A percentile compares a stretch with the other conserved stretches of the same genome.
Conservation (phyloP, 2,888 invertebrate genomes). For the Andrena camellia region DNA sequence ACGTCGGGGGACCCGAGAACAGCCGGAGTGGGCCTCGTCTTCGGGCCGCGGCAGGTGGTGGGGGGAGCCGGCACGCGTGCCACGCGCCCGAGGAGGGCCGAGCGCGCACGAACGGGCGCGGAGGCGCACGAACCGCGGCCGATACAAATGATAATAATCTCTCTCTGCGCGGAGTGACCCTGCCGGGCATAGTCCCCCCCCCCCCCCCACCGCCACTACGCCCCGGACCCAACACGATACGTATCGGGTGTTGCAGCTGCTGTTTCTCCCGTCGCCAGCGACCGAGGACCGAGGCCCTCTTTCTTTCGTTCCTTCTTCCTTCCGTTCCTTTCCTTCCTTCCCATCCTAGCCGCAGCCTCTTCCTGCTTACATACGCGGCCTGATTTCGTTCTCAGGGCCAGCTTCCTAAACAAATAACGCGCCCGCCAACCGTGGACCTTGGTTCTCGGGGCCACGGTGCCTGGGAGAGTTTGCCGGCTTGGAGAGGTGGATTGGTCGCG, state of each 20-base stretch:
- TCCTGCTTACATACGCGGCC: slow-evolving; percentile 51
- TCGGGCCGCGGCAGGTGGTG: slow-evolving; percentile 45
- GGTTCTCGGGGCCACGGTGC: neutral
- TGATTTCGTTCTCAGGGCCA: slow-evolving; percentile 50
- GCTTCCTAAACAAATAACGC: slow-evolving; percentile 65
- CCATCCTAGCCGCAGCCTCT: slow-evolving; percentile 39
- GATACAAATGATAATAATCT: slow-evolving; percentile 80
- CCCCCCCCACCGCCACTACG: too few relatives aligned
- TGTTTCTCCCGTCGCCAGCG: slow-evolving; percentile 78
- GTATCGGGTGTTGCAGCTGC: slow-evolving; percentile 84
- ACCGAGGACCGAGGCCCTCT: slow-evolving; percentile 52
- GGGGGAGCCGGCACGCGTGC: slow-evolving; percentile 78
- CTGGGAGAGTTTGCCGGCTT: too few relatives aligned
- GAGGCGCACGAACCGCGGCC: slow-evolving; percentile 48
- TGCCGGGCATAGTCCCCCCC: slow-evolving; percentile 68
- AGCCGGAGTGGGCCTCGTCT: slow-evolving; percentile 35
- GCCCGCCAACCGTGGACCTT: neutral
- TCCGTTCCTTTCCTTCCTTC: slow-evolving; percentile 50
- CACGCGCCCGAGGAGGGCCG: slow-evolving; percentile 79
- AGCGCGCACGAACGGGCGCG: slow-evolving; percentile 43
- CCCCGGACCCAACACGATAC: slow-evolving; percentile 76
- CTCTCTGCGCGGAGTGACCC: slow-evolving; percentile 67
- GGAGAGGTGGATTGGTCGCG: too few relatives aligned
- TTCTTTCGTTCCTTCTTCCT: slow-evolving; percentile 54
- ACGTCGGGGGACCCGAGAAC: slow-evolving; percentile 20